phyloP scores from a whole-genome alignment of 1,140 invertebrate species.

The Chionoecetes opilio region DNA sequence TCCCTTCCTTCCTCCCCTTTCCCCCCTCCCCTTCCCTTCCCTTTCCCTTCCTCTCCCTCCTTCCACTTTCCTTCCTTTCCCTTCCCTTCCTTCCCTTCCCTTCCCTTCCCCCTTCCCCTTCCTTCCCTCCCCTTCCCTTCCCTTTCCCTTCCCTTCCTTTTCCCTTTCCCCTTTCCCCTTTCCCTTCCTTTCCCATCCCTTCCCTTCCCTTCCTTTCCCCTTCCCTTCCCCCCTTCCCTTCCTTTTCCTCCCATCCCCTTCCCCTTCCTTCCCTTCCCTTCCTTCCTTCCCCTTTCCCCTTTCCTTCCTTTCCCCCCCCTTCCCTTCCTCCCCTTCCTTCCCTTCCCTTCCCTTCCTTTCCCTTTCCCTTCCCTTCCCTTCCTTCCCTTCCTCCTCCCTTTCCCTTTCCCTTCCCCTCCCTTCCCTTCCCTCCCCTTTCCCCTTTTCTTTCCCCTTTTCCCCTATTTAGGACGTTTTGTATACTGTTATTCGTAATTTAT shows the following conservation, averaged over 20 bases:
- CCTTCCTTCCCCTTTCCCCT: not conserved
- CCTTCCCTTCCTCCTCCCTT: not conserved
- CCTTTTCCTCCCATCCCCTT: not conserved
- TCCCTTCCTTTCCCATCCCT: slow-evolving; percentile 14
- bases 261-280: not conserved
- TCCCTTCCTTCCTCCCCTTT: no score
- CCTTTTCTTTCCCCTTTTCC: no score
- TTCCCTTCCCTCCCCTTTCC: slow-evolving; percentile 14
- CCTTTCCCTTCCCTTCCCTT: not conserved
- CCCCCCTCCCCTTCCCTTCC: no score
- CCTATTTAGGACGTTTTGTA: not conserved
- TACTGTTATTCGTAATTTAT: no score
- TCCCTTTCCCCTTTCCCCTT: not conserved
- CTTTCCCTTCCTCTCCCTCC: no score
- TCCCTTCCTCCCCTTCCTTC: not conserved
- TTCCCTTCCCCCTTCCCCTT: no score
- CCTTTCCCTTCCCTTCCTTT: not conserved
- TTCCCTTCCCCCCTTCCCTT: not conserved
- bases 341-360: not conserved
- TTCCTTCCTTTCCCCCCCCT: not conserved
- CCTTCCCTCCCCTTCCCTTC: not conserved
- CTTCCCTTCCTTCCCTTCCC: no score
- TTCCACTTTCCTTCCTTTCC: no score
- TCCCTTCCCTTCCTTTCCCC: not conserved
- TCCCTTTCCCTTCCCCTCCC: slow-evolving; percentile 13